phyloP scores from a whole-genome alignment of 2,113 vertebrate genomes.

The Rhegmatorhina hoffmannsi region DNA sequence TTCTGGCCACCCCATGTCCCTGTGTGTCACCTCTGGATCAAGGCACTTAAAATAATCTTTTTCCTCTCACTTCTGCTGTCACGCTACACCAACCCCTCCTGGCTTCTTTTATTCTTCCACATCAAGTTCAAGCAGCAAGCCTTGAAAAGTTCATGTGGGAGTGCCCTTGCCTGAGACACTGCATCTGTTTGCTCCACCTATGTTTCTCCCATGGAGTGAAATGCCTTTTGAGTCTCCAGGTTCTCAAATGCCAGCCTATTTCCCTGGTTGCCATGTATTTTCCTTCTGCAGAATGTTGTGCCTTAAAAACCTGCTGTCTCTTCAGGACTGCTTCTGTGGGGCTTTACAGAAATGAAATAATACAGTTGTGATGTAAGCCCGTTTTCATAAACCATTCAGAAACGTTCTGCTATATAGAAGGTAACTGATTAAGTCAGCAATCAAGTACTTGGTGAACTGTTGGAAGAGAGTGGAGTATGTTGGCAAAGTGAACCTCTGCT shows the following conservation, averaged over 20 bases:
- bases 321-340: background rate
- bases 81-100: fast-evolving
- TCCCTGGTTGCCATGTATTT: background rate
- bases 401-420: background rate
- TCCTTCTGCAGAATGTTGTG: background rate
- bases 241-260: background rate
- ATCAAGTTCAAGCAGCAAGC: background rate
- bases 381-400: background rate
- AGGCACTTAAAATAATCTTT: background rate
- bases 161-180: background rate
- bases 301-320: background rate
- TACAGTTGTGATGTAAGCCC: background rate
- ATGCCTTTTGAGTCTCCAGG: background rate
- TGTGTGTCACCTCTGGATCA: background rate
- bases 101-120: background rate
- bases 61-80: background rate
- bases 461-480: background rate
- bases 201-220: background rate
- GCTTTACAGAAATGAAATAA: background rate
- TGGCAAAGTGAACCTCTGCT: background rate
- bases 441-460: background rate
- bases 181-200: background rate
- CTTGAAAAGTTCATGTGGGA: background rate
- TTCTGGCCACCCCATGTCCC: background rate
- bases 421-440: background rate